A percentile compares a stretch with the other conserved stretches of the same genome.
These are phyloP conservation scores for Synergus japonicus DNA, from an alignment of 2,888 invertebrate species.

Conservation along the genomic window DNA sequence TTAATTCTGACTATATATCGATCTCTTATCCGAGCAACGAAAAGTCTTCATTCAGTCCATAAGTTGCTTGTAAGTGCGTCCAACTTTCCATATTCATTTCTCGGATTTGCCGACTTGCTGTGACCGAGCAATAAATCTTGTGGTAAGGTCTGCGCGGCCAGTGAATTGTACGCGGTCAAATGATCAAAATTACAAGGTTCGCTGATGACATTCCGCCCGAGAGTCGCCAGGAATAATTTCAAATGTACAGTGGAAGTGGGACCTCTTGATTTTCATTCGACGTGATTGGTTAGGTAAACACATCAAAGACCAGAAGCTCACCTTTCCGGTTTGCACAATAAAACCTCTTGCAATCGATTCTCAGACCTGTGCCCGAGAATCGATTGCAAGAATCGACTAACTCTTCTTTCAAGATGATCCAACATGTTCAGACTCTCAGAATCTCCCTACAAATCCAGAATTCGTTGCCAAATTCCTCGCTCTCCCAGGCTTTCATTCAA, in stretches of 20 bases:
- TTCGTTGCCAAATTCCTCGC: not conserved
- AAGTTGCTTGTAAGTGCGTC: not conserved
- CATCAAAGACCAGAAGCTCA: conserved; percentile 29
- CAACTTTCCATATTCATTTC: conserved; percentile 57
- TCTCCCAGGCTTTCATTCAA: conserved; percentile 1
- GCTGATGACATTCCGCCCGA: conserved; percentile 73
- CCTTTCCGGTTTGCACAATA: not conserved
- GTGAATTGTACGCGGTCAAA: conserved; percentile 75
- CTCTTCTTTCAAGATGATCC: not conserved
- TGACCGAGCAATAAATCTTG: conserved; percentile 71
- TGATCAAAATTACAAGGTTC: conserved; percentile 77
- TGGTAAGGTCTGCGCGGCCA: conserved; percentile 67
- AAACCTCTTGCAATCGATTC: no score
- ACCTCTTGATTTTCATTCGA: conserved; percentile 59
- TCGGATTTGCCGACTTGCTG: conserved; percentile 57
- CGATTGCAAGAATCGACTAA: no score
- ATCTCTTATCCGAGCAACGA: not conserved
- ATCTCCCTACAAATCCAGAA: not conserved
- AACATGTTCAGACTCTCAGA: not conserved
- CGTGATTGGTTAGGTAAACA: conserved; percentile 69
- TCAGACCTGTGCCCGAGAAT: no score
- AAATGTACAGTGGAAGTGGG: conserved; percentile 53
- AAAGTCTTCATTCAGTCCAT: conserved; percentile 3
- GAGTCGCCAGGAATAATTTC: conserved; percentile 65
- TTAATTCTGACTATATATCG: not conserved